Evolutionary conservation across 2,888 invertebrate species (phyloP).

Genomic region (Drosophila tanythrix): DNA sequence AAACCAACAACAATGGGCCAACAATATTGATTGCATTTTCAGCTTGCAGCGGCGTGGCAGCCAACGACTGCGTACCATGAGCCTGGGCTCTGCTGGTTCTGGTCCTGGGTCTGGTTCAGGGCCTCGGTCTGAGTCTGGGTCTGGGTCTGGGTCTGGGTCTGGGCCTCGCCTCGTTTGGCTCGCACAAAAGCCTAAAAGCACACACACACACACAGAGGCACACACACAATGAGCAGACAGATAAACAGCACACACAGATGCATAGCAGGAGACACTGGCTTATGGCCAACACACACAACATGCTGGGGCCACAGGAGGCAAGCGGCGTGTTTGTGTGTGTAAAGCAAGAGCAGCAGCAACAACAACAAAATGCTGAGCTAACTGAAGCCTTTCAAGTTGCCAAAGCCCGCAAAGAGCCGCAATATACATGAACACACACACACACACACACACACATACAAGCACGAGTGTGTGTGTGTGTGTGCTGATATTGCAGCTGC

Average conservation of each 20-base stretch:
- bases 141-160: slow-evolving; percentile 17
- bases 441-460: neutral
- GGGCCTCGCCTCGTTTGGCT: slow-evolving; percentile 75
- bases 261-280: slow-evolving; percentile 39
- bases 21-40: slow-evolving; percentile 82
- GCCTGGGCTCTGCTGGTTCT: slow-evolving; percentile 25
- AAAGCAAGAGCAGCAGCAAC: slow-evolving; percentile 3
- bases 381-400: slow-evolving; percentile 80
- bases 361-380: slow-evolving; percentile 64
- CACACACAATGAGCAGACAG: slow-evolving; percentile 40
- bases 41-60: slow-evolving; percentile 57
- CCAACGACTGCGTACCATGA: slow-evolving; percentile 37
- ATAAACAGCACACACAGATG: slow-evolving; percentile 54
- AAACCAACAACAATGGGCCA: slow-evolving; percentile 48
- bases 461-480: slow-evolving; percentile 6
- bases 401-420: slow-evolving; percentile 68
- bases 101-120: slow-evolving; percentile 30
- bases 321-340: slow-evolving; percentile 10
- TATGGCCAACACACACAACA: slow-evolving; percentile 34
- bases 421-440: slow-evolving; percentile 17
- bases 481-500: slow-evolving; percentile 45
- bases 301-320: slow-evolving; percentile 28
- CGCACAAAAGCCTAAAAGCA: slow-evolving; percentile 79
- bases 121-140: slow-evolving; percentile 10
- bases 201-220: slow-evolving; percentile 42